phyloP scores from a whole-genome alignment of 1,140 invertebrate species.

The Zaprionus tsacasi region DNA sequence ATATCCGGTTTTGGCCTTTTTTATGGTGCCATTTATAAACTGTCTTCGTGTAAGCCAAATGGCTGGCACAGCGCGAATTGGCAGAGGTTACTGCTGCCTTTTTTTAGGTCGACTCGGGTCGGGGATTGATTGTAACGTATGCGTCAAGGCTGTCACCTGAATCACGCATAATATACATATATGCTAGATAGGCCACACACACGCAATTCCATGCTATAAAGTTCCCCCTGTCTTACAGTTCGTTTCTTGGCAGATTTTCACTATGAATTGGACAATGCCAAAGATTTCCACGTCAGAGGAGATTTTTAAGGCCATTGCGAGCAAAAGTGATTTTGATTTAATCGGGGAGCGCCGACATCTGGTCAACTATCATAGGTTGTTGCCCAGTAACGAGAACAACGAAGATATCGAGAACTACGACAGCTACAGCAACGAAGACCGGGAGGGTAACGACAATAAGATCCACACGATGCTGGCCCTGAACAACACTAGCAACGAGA shows the following conservation, averaged over 20 bases:
- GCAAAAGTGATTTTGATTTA: slow-evolving; percentile 37
- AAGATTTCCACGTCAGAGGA: slow-evolving; percentile 25
- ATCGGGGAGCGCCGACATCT: slow-evolving; percentile 32
- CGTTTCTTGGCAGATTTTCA: slow-evolving; percentile 57
- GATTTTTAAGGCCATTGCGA: slow-evolving; percentile 36
- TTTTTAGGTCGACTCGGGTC: neutral
- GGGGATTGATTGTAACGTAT: neutral
- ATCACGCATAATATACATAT: neutral
- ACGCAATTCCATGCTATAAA: slow-evolving; percentile 12
- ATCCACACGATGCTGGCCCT: slow-evolving; percentile 16
- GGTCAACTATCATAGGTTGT: slow-evolving; percentile 17
- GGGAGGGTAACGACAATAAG: neutral
- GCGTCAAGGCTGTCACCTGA: neutral
- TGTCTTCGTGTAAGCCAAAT: slow-evolving; percentile 35
- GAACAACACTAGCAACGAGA: slow-evolving; percentile 39
- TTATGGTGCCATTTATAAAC: neutral
- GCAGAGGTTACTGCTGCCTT: slow-evolving; percentile 36
- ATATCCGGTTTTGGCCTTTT: neutral
- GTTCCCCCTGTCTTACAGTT: neutral
- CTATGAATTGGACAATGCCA: slow-evolving; percentile 63
- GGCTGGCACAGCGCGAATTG: slow-evolving; percentile 54
- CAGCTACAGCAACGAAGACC: neutral
- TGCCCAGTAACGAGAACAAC: neutral
- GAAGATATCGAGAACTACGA: neutral
- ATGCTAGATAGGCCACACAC: slow-evolving; percentile 2